These are phyloP conservation scores for Parapsyche elsis DNA, from an alignment of 1,140 invertebrate genomes.

Conservation along the genomic window DNA sequence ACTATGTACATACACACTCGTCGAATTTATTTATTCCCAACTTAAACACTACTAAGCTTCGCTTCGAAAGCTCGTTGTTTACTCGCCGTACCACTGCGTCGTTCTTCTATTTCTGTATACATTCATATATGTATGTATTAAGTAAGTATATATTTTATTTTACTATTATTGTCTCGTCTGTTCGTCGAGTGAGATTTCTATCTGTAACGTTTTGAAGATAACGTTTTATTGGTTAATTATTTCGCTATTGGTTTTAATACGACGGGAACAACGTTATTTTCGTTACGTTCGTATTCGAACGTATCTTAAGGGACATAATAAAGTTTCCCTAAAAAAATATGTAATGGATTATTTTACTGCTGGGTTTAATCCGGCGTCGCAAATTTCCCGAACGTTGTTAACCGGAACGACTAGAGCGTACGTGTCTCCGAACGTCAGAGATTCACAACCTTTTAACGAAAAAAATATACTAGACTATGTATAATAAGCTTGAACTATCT, in stretches of 20 bases:
- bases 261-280: background rate
- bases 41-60: background rate
- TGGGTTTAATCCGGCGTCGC: constrained; percentile 26
- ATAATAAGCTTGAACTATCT: no score
- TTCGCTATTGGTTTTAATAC: background rate
- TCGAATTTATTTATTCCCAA: background rate
- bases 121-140: background rate
- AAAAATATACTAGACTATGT: no score
- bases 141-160: background rate
- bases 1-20: no score
- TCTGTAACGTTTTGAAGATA: constrained; percentile 1
- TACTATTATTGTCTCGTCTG: background rate
- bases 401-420: constrained; percentile 10
- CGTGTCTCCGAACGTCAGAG: background rate
- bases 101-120: background rate
- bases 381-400: constrained; percentile 22
- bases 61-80: background rate
- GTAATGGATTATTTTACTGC: constrained; percentile 30
- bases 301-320: background rate
- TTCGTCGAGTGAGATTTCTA: background rate
- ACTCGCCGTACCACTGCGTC: background rate
- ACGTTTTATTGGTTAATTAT: constrained; percentile 20
- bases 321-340: constrained; percentile 16
- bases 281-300: background rate
- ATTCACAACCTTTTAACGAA: constrained; percentile 9